phyloP scores from a whole-genome alignment of 2,113 vertebrate species.

The Brachypodius melanocephalos region DNA sequence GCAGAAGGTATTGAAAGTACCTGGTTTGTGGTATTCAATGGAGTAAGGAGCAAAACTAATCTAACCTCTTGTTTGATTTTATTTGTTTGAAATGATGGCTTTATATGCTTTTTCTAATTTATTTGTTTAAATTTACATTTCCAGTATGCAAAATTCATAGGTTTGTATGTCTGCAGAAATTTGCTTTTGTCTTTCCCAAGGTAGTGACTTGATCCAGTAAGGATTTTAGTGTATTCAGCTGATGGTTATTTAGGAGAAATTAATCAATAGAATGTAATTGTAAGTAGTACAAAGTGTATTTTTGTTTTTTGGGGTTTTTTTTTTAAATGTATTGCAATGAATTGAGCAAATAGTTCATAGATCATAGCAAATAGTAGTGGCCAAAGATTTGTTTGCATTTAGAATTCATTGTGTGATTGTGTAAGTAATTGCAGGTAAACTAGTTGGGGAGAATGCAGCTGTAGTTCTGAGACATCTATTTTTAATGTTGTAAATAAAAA shows the following conservation, averaged over 20 bases:
- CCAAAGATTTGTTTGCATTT: background rate
- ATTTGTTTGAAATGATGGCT: background rate
- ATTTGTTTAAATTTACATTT: constrained; percentile 40
- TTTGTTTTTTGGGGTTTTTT: no score
- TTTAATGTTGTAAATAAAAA: background rate
- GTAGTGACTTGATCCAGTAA: background rate
- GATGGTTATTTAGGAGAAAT: background rate
- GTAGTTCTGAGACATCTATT: background rate
- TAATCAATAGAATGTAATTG: background rate
- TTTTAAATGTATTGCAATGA: background rate
- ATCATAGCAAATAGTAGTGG: background rate
- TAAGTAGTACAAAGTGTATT: background rate
- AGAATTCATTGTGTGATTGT: background rate
- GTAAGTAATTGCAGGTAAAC: background rate
- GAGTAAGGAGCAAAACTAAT: background rate
- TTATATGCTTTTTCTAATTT: constrained; percentile 10
- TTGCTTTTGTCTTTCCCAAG: background rate
- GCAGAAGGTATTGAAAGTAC: background rate
- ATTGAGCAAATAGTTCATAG: background rate
- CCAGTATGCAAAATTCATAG: background rate
- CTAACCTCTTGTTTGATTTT: background rate
- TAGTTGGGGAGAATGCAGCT: background rate
- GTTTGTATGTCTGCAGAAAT: background rate
- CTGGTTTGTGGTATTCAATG: background rate
- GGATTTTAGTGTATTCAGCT: background rate